A percentile compares a stretch with the other conserved stretches of the same genome.
phyloP scores from a whole-genome alignment of 2,888 invertebrate species.

The Drepanosiphum platanoidis region DNA sequence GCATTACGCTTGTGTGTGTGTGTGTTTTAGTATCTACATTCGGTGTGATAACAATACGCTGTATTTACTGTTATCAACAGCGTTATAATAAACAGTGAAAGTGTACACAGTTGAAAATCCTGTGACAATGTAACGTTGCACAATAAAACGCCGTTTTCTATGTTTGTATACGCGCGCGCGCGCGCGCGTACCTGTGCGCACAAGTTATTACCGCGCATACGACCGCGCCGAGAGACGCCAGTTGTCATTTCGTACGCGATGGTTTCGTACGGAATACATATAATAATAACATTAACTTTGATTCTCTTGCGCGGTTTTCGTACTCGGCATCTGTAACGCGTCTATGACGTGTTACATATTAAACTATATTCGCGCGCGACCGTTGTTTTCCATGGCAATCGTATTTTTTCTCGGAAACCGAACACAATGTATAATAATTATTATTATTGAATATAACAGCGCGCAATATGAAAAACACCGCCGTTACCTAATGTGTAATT shows the following conservation, averaged over 20 bases:
- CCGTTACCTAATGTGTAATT: neutral
- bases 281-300: too few species aligned
- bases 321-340: too few species aligned
- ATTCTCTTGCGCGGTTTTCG: too few species aligned
- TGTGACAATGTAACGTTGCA: conserved; percentile 36
- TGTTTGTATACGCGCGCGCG: neutral
- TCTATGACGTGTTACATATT: too few species aligned
- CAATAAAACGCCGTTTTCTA: conserved; percentile 42
- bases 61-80: conserved; percentile 7
- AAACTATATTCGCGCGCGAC: too few species aligned
- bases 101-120: conserved; percentile 32
- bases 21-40: neutral
- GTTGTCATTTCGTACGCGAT: too few species aligned
- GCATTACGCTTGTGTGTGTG: neutral
- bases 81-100: conserved; percentile 42
- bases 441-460: neutral
- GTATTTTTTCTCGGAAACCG: neutral
- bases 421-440: neutral
- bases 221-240: too few species aligned
- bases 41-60: neutral
- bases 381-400: neutral
- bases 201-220: too few species aligned
- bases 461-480: neutral
- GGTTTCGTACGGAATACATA: too few species aligned
- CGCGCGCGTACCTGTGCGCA: neutral